Conservation (phyloP, 2,888 invertebrate species). For the Sphaeridia pumilis region DNA sequence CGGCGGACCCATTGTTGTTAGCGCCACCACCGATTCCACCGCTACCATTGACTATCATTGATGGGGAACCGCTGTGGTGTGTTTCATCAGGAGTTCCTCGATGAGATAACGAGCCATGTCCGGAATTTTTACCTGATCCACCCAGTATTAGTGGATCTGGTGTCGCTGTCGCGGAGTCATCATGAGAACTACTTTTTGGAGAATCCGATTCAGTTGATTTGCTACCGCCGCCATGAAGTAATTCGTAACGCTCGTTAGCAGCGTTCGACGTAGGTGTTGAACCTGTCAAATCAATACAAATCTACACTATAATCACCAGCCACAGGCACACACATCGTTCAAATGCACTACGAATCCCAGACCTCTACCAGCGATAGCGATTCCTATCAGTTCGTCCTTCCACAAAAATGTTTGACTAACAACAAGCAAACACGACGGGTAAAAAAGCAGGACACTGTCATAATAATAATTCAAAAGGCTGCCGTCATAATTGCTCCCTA, state of each 20-base stretch:
- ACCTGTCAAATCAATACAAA: slow-evolving; percentile 24
- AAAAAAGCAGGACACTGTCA: no score
- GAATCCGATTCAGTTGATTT: slow-evolving; percentile 35
- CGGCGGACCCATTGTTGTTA: no score
- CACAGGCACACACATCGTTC: no score
- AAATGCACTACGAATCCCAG: no score
- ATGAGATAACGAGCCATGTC: slow-evolving; percentile 18
- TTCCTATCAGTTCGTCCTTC: no score
- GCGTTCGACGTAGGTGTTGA: slow-evolving; percentile 32
- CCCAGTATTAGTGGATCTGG: slow-evolving; percentile 28
- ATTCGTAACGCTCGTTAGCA: slow-evolving; percentile 35
- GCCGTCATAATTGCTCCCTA: slow-evolving; percentile 1
- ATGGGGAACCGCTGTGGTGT: slow-evolving; percentile 26
- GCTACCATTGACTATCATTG: slow-evolving; percentile 28
- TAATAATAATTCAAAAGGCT: no score
- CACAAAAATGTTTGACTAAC: no score
- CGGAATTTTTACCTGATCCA: slow-evolving; percentile 7
- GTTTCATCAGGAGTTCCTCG: slow-evolving; percentile 24
- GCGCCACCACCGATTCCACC: no score
- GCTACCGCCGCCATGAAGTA: slow-evolving; percentile 33
- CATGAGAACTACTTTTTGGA: slow-evolving; percentile 36
- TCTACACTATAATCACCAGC: no score
- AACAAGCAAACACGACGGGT: no score
- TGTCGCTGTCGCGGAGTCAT: slow-evolving; percentile 33
- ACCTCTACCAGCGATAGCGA: no score